Evolutionary conservation across 2,888 invertebrate genomes (phyloP).

Genomic region (Caenorhabditis virilis): DNA sequence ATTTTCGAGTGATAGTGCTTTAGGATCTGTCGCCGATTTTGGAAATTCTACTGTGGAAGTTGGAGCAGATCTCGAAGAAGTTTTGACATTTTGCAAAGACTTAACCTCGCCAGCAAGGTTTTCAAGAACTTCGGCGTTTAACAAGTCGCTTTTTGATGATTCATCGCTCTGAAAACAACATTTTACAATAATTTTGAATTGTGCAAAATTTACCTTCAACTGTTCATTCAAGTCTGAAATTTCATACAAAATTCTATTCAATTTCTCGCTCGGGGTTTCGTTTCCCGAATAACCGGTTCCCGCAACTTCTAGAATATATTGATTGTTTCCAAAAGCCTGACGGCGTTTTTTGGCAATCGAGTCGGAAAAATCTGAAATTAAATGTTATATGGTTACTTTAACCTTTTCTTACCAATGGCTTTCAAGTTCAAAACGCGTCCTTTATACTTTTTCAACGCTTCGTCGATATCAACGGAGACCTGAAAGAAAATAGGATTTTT

Average conservation of each 20-base stretch:
- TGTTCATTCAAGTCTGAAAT: slow-evolving; percentile 49
- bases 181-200: neutral
- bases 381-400: too few species aligned
- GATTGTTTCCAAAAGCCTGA: slow-evolving; percentile 54
- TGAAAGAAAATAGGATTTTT: slow-evolving; percentile 7
- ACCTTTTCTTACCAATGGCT: slow-evolving; percentile 53
- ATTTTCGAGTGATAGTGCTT: slow-evolving; percentile 28
- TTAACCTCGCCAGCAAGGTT: slow-evolving; percentile 37
- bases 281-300: slow-evolving; percentile 42
- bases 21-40: slow-evolving; percentile 11
- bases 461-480: slow-evolving; percentile 61
- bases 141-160: slow-evolving; percentile 21
- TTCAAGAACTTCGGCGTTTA: slow-evolving; percentile 38
- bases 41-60: slow-evolving; percentile 11
- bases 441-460: slow-evolving; percentile 56
- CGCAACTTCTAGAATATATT: slow-evolving; percentile 59
- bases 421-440: slow-evolving; percentile 53
- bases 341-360: slow-evolving; percentile 54
- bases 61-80: neutral
- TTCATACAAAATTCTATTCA: slow-evolving; percentile 55
- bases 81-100: slow-evolving; percentile 14
- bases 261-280: slow-evolving; percentile 59
- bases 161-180: slow-evolving; percentile 10
- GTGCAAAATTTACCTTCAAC: too few species aligned
- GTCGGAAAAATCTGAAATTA: slow-evolving; percentile 63